Evolutionary conservation across 2,797 vertebrate species (phyloP), one percentile per base, ranked within the genome.

Genomic region (Alcedo atthis): DNA sequence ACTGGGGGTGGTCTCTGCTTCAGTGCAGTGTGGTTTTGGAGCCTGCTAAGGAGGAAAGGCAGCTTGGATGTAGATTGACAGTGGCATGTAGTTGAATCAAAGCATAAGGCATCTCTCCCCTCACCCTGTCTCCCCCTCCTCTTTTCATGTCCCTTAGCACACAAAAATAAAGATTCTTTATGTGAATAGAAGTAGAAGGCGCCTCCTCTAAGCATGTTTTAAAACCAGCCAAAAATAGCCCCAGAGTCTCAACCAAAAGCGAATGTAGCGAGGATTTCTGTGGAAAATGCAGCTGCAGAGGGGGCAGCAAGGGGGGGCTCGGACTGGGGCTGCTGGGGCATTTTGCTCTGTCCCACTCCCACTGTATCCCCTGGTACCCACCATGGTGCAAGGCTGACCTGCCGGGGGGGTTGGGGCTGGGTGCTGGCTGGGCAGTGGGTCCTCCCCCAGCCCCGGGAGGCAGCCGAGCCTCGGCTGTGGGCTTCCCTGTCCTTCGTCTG

Each of bases 401-500:
- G 13, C 40, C 48, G 1, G 1, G 32, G 24, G 55, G 46, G 32
- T 76, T 64, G 26, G 43, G 22, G 14, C 51, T 3, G 70, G 75
- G 3, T 62, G 55, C 82, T 81, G 94, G 67, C 67, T 3, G 5
- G 82, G 37, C 37, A 2, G 57, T n/a, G 3, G 1, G 13, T 33
- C 73, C 81, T 30, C 78, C 17, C 10, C 51, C 25, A 25, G 19
- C 51, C 51, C 53, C 2, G 30, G 78, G 82, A 90, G 68, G 80
- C 80, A 81, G 82, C 69, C 68, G 67, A 87, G 63, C 83, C 94
- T 96, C 71, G 3, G 51, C 93, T 77, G 3, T 64, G 96, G 95
- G 93, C 94, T 96, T 97, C 95, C 95, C 95, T 96, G 92, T 91
- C 92, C 96, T 95, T 93, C 69, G 15, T 93, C 96, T 91, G 95